Percentiles rank a stretch among this genome's conserved stretches.
Evolutionary conservation across 2,113 vertebrate genomes (phyloP).

Genomic region (Micromys minutus): DNA sequence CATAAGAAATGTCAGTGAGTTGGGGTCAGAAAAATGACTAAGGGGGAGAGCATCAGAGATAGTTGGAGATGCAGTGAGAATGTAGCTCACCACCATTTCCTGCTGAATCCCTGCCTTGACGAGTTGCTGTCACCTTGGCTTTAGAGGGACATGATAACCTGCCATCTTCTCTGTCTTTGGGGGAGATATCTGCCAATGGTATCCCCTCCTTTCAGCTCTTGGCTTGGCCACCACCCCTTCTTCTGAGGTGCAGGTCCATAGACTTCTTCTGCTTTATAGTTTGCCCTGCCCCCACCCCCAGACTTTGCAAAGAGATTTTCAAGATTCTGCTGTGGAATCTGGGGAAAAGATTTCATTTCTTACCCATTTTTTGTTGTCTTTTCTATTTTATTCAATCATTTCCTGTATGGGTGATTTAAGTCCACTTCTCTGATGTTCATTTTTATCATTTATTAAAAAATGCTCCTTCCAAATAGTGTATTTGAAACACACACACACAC

Average conservation of each 20-base stretch:
- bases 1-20: neutral
- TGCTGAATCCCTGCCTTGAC: too few species aligned
- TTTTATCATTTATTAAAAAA: too few species aligned
- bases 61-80: neutral
- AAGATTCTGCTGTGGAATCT: neutral
- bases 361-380: neutral
- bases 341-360: neutral
- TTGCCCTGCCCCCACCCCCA: neutral
- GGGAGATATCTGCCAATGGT: neutral
- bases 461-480: neutral
- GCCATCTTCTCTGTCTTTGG: neutral
- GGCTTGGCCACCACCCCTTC: neutral
- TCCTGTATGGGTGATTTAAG: neutral
- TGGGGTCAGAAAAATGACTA: neutral
- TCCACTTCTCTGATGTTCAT: neutral
- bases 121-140: neutral
- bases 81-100: neutral
- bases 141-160: too few species aligned
- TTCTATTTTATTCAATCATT: neutral
- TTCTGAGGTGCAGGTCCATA: neutral
- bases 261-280: neutral
- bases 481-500: too few species aligned
- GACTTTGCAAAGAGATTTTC: neutral
- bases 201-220: neutral
- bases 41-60: neutral